Percentiles rank a stretch among this genome's conserved stretches.
Conservation (phyloP, 2,888 invertebrate species). For the Dioctria rufipes region DNA sequence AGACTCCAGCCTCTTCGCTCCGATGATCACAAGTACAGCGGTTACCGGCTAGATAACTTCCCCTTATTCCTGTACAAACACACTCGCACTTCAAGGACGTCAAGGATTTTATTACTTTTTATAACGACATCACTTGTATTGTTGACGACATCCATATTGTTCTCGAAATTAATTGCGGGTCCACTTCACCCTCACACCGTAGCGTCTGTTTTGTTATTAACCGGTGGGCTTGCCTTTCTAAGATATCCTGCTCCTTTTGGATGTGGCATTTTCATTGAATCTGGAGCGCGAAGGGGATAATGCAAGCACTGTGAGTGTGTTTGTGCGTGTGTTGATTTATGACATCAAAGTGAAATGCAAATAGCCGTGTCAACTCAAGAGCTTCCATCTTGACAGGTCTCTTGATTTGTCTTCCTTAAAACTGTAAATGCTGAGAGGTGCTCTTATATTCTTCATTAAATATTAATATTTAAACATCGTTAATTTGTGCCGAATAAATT, state of each 20-base stretch:
- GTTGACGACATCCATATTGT: slow-evolving; percentile 56
- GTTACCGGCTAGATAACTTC: slow-evolving; percentile 26
- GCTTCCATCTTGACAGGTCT: slow-evolving; percentile 24
- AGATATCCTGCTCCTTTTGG: slow-evolving; percentile 23
- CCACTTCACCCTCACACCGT: slow-evolving; percentile 40
- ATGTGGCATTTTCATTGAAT: slow-evolving; percentile 6
- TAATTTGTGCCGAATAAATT: slow-evolving; percentile 42
- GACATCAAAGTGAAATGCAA: slow-evolving; percentile 61
- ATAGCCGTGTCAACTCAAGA: slow-evolving; percentile 54
- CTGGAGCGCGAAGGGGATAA: slow-evolving; percentile 11
- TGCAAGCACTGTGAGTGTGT: slow-evolving; percentile 25
- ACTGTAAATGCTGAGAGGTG: slow-evolving; percentile 25
- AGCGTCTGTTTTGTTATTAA: background rate
- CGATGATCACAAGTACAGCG: slow-evolving; percentile 32
- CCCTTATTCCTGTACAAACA: slow-evolving; percentile 31
- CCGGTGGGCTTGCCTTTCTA: slow-evolving; percentile 40
- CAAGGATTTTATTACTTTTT: slow-evolving; percentile 57
- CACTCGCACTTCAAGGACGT: slow-evolving; percentile 50
- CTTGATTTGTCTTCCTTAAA: slow-evolving; percentile 21
- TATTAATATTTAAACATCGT: slow-evolving; percentile 51
- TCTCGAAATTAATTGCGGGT: slow-evolving; percentile 57
- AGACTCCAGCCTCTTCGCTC: background rate
- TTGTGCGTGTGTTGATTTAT: slow-evolving; percentile 54
- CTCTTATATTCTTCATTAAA: slow-evolving; percentile 41
- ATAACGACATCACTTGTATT: slow-evolving; percentile 53